These are phyloP conservation scores for Platysternon megacephalum DNA, from an alignment of 2,113 vertebrate genomes.

Conservation along the genomic window DNA sequence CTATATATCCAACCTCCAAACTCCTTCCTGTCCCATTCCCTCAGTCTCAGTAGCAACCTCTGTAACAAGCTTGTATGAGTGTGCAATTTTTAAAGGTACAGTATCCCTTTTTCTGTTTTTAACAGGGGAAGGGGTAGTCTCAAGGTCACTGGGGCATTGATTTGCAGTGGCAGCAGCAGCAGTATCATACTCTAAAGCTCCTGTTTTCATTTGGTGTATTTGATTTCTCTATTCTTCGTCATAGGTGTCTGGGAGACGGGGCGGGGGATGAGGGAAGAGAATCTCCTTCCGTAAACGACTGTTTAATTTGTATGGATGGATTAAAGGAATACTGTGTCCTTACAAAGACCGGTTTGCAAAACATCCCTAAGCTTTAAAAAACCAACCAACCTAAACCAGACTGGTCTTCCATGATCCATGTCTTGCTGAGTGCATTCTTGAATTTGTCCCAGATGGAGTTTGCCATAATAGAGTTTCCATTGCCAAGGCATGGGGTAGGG, in stretches of 20 bases:
- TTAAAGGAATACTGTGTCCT: constrained; percentile 80
- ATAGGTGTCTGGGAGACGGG: constrained; percentile 10
- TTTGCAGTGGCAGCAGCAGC: neutral
- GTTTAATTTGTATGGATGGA: constrained; percentile 28
- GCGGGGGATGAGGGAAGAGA: neutral
- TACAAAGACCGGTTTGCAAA: constrained; percentile 70
- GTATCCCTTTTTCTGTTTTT: constrained; percentile 75
- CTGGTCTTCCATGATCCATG: constrained; percentile 49
- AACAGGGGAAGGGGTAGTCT: constrained; percentile 40
- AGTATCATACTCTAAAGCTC: neutral
- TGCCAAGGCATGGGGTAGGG: constrained; percentile 79
- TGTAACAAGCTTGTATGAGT: constrained; percentile 56
- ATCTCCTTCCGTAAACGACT: neutral
- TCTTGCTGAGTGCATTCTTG: constrained; percentile 72
- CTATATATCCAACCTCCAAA: constrained; percentile 3
- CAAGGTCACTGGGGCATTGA: constrained; percentile 6
- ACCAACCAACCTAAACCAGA: constrained; percentile 33
- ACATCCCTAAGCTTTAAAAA: constrained; percentile 30
- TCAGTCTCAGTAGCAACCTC: constrained; percentile 33
- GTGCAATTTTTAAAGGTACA: constrained; percentile 72
- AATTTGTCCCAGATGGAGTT: constrained; percentile 68
- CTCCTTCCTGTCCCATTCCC: constrained; percentile 48
- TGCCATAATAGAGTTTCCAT: constrained; percentile 61
- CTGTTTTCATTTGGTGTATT: constrained; percentile 33
- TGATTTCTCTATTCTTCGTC: neutral